phyloP scores from a whole-genome alignment of 2,113 vertebrate genomes.

The Marmota flaviventris region DNA sequence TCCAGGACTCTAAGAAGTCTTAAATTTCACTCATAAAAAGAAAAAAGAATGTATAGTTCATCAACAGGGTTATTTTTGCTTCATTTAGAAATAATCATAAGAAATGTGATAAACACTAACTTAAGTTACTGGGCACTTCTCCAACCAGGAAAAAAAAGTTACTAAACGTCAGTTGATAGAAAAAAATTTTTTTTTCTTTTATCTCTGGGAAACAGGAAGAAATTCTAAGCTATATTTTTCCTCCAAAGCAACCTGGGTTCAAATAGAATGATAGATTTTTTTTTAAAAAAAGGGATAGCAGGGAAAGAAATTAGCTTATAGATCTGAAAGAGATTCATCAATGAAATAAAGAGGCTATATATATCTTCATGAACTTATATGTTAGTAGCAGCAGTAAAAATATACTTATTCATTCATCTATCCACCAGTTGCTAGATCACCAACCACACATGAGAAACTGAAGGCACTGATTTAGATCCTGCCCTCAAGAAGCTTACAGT shows the following conservation, averaged over 20 bases:
- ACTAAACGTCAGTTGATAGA: slow-evolving; percentile 67
- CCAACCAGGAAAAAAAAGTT: slow-evolving; percentile 53
- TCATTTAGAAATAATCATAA: slow-evolving; percentile 71
- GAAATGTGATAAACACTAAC: slow-evolving; percentile 68
- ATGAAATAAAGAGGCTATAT: background rate
- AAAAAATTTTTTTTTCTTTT: slow-evolving; percentile 51
- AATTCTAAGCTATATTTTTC: slow-evolving; percentile 45
- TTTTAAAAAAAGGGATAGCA: background rate
- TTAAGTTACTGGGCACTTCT: slow-evolving; percentile 48
- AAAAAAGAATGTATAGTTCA: slow-evolving; percentile 19
- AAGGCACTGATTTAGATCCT: background rate
- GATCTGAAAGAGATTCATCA: background rate
- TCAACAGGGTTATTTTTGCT: slow-evolving; percentile 60
- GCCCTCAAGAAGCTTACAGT: background rate
- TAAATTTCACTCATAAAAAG: slow-evolving; percentile 63
- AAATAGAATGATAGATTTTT: background rate
- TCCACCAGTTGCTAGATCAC: background rate
- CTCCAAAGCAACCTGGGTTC: slow-evolving; percentile 33
- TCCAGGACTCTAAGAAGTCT: slow-evolving; percentile 55
- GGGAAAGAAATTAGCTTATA: background rate
- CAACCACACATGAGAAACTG: background rate
- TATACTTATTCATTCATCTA: background rate
- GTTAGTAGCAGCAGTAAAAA: background rate
- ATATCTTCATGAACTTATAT: background rate
- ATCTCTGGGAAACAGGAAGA: slow-evolving; percentile 72